phyloP scores from a whole-genome alignment of 2,888 invertebrate species.

The Catotricha subobsoleta region DNA sequence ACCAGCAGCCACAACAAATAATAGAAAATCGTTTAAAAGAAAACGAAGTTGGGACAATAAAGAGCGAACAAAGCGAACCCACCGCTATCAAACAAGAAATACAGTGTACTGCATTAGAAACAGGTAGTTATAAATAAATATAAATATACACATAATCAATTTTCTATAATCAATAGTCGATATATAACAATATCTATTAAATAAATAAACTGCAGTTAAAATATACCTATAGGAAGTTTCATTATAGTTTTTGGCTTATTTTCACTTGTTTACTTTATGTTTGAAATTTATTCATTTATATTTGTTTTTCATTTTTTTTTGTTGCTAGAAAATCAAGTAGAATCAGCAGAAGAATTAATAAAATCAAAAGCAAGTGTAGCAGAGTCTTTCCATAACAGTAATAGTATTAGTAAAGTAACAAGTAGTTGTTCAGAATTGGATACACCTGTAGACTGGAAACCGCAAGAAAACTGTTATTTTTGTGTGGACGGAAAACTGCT shows the following conservation, averaged over 20 bases:
- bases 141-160: not conserved
- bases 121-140: not conserved
- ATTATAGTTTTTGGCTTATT: too few species aligned
- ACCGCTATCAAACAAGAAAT: not conserved
- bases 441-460: slow-evolving; percentile 54
- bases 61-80: slow-evolving; percentile 10
- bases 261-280: too few species aligned
- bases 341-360: slow-evolving; percentile 12
- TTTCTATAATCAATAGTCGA: not conserved
- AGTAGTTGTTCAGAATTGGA: slow-evolving; percentile 12
- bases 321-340: slow-evolving; percentile 7
- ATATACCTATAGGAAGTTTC: too few species aligned
- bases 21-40: slow-evolving; percentile 12
- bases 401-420: slow-evolving; percentile 1
- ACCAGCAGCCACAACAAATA: slow-evolving; percentile 8
- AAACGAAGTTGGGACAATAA: slow-evolving; percentile 11
- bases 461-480: slow-evolving; percentile 69
- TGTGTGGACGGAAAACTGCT: slow-evolving; percentile 58
- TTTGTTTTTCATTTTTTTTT: not conserved
- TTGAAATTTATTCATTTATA: not conserved
- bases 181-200: too few species aligned
- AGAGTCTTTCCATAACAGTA: slow-evolving; percentile 5
- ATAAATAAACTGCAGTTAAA: too few species aligned
- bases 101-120: not conserved
- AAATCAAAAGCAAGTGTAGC: slow-evolving; percentile 10